Base-by-base conservation (phyloP, 2,888 invertebrate genomes). In the Bombyx huttoni region DNA sequence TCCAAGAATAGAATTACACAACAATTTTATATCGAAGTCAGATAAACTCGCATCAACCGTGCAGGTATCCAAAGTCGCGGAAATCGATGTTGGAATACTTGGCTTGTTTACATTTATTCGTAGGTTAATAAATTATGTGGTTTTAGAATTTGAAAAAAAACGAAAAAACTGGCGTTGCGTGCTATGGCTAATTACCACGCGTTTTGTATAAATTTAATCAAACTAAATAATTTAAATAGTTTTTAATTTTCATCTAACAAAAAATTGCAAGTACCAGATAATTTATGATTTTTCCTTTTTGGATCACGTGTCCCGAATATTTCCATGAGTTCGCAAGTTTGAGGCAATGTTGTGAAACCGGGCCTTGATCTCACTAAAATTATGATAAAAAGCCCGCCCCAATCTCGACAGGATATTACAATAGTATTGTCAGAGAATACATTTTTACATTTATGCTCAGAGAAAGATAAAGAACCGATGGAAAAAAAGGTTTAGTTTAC, bases 301-400 rank as follows among this genome's bases (percentile, higher is more conserved):
- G 40, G 40, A 50, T 56, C 56, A 61, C 61, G 56, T 60, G 62
- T 63, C 65, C 64, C 64, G 63, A 67, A 68, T 68, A 64, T 71
- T 74, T 69, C 64, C 65, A 67, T 65, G 66, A 68, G 65, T 70
- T 57, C 53, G 67, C 67, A 67, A 67, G 56, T 69, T 69, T 67
- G 59, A 62, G 57, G 59, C 62, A 59, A 54, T 58, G 59, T 40
- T 40, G 12, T 58, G 56, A 54, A 60, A 48, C 50, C 60, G 62
- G 64, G 58, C 65, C 67, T 67, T 67, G 67, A 68, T 68, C 61
- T 68, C 61, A 58, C 52, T 59, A 61, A 68, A 71, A 68, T 68
- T 75, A 75, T 76, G 71, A 73, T 72, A 73, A 75, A 68, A 66
- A 64, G 63, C 63, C 65, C 63, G 8, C 67, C 67, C 61, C 66